Conservation (phyloP, 2,113 vertebrate species). For the Chloropsis hardwickii region DNA sequence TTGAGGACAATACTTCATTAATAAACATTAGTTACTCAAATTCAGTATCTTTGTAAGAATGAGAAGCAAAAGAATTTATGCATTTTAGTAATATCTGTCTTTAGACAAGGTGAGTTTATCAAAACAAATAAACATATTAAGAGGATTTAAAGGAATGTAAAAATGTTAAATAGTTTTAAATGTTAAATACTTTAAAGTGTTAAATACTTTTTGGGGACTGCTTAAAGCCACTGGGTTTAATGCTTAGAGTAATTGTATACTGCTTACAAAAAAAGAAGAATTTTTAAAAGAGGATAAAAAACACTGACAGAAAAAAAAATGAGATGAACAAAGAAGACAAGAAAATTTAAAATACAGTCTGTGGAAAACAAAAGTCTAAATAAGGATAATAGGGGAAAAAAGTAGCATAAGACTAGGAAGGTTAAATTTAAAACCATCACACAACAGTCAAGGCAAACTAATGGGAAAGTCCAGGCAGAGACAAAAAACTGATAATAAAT, state of each 20-base stretch:
- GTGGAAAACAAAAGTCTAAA: not conserved
- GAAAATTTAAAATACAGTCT: not conserved
- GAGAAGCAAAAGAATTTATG: not conserved
- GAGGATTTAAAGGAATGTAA: not conserved
- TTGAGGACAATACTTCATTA: not conserved
- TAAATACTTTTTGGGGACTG: not conserved
- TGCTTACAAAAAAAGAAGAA: not conserved
- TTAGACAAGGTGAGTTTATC: not conserved
- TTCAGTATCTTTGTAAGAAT: not conserved
- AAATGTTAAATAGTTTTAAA: too few species aligned
- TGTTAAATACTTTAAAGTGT: too few species aligned
- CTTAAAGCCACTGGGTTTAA: not conserved
- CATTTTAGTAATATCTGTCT: not conserved
- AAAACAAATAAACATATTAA: not conserved
- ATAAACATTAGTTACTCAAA: not conserved
- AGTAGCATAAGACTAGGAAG: not conserved
- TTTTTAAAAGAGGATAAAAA: not conserved
- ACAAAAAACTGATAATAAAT: not conserved
- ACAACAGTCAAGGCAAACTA: not conserved
- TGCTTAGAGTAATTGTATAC: not conserved
- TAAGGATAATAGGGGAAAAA: fast-evolving
- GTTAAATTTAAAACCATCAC: not conserved
- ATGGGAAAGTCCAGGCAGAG: not conserved
- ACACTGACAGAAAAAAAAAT: not conserved
- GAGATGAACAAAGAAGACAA: not conserved